phyloP scores from a whole-genome alignment of 2,888 invertebrate genomes.

The Volucella zonaria region DNA sequence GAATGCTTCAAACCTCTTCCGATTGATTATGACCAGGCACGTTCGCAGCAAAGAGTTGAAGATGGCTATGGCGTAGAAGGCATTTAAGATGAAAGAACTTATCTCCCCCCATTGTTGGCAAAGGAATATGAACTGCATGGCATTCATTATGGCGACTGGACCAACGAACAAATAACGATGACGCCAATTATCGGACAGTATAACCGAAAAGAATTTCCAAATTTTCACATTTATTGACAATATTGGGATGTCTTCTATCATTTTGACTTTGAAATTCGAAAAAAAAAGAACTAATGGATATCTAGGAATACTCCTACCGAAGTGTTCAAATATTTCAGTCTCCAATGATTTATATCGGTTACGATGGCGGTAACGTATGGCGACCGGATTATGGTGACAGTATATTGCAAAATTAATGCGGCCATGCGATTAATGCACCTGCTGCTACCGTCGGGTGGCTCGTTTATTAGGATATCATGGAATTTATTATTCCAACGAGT shows the following conservation, averaged over 20 bases:
- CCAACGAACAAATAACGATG: constrained; percentile 76
- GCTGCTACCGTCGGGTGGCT: constrained; percentile 17
- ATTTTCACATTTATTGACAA: constrained; percentile 79
- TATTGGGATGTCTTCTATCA: constrained; percentile 77
- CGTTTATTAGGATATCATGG: constrained; percentile 55
- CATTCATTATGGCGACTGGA: constrained; percentile 77
- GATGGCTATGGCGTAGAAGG: constrained; percentile 78
- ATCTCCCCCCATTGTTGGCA: constrained; percentile 77
- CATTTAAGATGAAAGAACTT: constrained; percentile 78
- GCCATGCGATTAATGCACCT: constrained; percentile 40
- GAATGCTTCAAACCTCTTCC: constrained; percentile 78
- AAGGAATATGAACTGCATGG: constrained; percentile 78
- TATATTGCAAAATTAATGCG: constrained; percentile 58
- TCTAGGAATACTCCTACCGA: neutral
- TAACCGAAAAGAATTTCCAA: constrained; percentile 78
- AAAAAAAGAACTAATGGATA: no score
- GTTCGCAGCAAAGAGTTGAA: constrained; percentile 79
- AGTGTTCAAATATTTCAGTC: constrained; percentile 27
- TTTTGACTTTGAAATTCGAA: constrained; percentile 46
- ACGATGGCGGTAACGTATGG: constrained; percentile 3
- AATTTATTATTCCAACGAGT: constrained; percentile 56
- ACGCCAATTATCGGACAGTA: constrained; percentile 78
- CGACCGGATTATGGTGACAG: constrained; percentile 44
- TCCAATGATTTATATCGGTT: constrained; percentile 51
- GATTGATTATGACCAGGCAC: constrained; percentile 77